Conservation (phyloP, 2,113 vertebrate species). For the Catharus bicknelli region DNA sequence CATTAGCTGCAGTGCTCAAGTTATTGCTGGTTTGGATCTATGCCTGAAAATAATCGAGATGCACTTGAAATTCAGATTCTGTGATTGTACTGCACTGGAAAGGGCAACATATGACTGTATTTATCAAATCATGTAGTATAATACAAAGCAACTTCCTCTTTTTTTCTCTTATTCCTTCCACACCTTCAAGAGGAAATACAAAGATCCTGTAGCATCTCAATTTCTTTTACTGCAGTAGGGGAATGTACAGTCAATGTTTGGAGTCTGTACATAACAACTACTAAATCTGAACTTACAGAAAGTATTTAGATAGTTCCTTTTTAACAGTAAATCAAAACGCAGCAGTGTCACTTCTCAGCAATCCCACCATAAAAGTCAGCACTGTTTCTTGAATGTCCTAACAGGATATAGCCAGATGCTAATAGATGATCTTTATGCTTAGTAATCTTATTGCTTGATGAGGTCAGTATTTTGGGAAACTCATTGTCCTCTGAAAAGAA, state of each 20-base stretch:
- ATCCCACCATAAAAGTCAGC: neutral
- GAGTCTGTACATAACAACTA: neutral
- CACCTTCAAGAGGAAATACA: neutral
- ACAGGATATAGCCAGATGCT: neutral
- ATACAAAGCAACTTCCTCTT: neutral
- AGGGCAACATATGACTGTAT: neutral
- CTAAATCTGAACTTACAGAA: neutral
- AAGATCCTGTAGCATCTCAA: neutral
- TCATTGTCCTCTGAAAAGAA: neutral
- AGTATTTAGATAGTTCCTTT: neutral
- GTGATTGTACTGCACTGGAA: neutral
- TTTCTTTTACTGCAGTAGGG: neutral
- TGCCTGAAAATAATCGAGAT: neutral
- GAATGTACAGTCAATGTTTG: neutral
- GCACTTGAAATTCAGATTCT: neutral
- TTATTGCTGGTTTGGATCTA: neutral
- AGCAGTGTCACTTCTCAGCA: neutral
- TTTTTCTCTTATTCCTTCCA: rapidly evolving
- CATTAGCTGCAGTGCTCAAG: neutral
- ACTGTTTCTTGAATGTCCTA: neutral
- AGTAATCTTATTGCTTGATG: neutral
- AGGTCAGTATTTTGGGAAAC: neutral
- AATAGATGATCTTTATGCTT: neutral
- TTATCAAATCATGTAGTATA: neutral
- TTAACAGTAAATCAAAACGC: neutral